Conservation (phyloP, 2,888 invertebrate species). For the Carabus problematicus region DNA sequence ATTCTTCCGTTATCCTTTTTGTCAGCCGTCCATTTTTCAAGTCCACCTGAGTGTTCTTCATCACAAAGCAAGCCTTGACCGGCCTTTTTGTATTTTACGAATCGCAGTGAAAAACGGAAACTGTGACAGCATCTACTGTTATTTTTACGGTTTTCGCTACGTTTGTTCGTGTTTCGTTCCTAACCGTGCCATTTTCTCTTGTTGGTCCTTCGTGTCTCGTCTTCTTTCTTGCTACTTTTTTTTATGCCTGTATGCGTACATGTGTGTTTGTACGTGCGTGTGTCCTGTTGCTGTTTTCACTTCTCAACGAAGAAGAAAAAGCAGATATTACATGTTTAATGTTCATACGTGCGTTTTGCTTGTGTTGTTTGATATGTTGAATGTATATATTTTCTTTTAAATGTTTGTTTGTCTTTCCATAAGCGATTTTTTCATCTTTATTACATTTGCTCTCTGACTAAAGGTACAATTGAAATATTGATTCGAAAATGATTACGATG, state of each 20-base stretch:
- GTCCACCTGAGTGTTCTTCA: constrained; percentile 27
- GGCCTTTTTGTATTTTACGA: constrained; percentile 21
- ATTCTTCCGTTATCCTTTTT: too few relatives aligned
- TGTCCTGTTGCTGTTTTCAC: constrained; percentile 24
- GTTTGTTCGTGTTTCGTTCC: constrained; percentile 13
- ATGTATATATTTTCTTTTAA: too few relatives aligned
- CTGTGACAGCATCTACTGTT: constrained; percentile 24
- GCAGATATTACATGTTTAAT: constrained; percentile 8
- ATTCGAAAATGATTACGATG: too few relatives aligned
- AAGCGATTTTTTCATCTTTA: too few relatives aligned
- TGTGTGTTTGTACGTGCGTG: not conserved
- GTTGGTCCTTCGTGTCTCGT: constrained; percentile 19
- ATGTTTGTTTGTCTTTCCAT: too few relatives aligned
- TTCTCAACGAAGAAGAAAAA: constrained; percentile 10
- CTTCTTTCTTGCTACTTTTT: constrained; percentile 6
- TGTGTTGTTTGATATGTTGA: constrained; percentile 10
- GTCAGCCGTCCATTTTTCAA: not conserved
- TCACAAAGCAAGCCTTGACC: constrained; percentile 24
- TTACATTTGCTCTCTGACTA: too few relatives aligned
- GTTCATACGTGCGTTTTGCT: constrained; percentile 16
- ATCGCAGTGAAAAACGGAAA: constrained; percentile 6
- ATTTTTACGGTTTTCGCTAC: constrained; percentile 31
- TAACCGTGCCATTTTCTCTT: constrained; percentile 2
- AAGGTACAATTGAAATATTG: too few relatives aligned
- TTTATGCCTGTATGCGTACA: not conserved